phyloP scores from a whole-genome alignment of 2,113 vertebrate genomes.

The Panurus biarmicus region DNA sequence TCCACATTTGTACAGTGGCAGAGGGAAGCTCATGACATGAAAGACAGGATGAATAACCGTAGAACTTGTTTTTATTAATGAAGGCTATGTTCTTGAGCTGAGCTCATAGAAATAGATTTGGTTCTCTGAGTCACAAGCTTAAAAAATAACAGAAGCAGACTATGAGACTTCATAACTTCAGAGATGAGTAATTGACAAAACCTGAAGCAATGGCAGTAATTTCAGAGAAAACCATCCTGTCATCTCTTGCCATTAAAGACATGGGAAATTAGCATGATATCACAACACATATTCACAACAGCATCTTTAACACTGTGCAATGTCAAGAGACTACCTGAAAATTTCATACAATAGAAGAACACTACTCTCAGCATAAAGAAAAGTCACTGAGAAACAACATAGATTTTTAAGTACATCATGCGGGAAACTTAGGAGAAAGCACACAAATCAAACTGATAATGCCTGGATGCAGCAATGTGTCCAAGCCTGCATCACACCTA shows the following conservation, averaged over 20 bases:
- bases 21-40: not conserved
- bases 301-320: not conserved
- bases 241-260: not conserved
- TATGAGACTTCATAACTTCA: not conserved
- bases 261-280: not conserved
- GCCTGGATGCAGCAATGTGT: not conserved
- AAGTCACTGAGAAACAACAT: not conserved
- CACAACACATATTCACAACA: not conserved
- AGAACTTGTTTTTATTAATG: not conserved
- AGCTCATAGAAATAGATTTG: not conserved
- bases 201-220: not conserved
- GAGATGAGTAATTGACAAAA: not conserved
- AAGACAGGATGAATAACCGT: not conserved
- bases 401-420: not conserved
- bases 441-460: not conserved
- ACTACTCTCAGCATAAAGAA: not conserved
- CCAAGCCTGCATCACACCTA: not conserved
- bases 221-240: not conserved
- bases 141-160: not conserved
- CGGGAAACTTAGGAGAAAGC: not conserved
- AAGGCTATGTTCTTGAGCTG: not conserved
- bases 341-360: not conserved
- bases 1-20: not conserved
- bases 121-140: not conserved
- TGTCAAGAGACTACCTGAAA: not conserved